These are phyloP conservation scores for Drosophila arawakana DNA, from an alignment of 1,140 invertebrate species.

Conservation along the genomic window DNA sequence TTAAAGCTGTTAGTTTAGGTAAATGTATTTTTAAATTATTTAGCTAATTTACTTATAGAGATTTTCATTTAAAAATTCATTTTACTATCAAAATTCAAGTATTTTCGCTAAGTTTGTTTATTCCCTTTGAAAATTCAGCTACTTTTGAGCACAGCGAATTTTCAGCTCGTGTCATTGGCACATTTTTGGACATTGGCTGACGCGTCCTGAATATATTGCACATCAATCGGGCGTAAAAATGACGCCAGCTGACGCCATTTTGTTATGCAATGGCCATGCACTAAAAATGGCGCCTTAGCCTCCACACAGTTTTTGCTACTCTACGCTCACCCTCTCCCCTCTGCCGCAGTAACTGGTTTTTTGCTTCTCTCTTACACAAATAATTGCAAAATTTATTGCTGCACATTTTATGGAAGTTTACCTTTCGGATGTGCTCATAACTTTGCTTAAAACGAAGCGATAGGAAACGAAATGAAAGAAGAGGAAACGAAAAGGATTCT, in stretches of 20 bases:
- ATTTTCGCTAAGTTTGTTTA: too few species aligned
- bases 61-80: too few species aligned
- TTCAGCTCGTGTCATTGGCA: constrained; percentile 23
- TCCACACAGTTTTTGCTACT: not conserved
- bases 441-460: constrained; percentile 2
- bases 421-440: constrained; percentile 45
- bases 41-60: too few species aligned
- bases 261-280: constrained; percentile 41
- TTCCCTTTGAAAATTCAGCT: too few species aligned
- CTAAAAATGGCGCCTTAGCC: constrained; percentile 32
- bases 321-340: not conserved
- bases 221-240: constrained; percentile 68
- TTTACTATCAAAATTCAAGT: too few species aligned
- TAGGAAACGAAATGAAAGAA: not conserved
- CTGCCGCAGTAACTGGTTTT: too few species aligned
- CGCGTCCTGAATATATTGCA: constrained; percentile 56
- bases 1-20: too few species aligned
- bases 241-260: constrained; percentile 52
- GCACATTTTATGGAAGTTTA: constrained; percentile 50
- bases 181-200: not conserved
- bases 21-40: too few species aligned
- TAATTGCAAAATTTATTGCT: constrained; percentile 62
- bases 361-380: constrained; percentile 15
- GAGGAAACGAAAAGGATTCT: constrained; percentile 13
- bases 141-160: too few species aligned